Evolutionary conservation across 2,113 vertebrate species (phyloP), one percentile per base, ranked within the genome.

Genomic region (Zingel zingel): DNA sequence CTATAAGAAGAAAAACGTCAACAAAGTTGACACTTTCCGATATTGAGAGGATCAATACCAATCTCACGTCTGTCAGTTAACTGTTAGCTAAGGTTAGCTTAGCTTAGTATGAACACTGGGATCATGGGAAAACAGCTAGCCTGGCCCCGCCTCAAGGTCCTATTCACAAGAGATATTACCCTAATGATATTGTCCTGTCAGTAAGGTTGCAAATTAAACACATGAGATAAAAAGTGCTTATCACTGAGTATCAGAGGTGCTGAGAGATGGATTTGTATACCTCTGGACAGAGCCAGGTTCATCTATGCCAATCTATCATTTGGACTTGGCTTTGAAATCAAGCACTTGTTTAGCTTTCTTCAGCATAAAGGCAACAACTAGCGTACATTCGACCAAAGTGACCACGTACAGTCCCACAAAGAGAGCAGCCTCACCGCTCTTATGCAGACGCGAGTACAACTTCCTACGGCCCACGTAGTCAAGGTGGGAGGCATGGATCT

Each of bases 401-500:
- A 95, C 6, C 23, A 93, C 86, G 51, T 96, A 98, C 27, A 98
- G 86, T 16, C 80, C 87, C 0, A 88, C 93, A 54, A 96, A 96
- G 19, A 95, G n/a, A 2, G 91, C 88, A 0, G 93, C 95, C 47
- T 95, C 91, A 12, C 88, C 81, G 3, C 82, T 85, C 0, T 62
- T 19, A 0, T 98, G 97, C 4, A 98, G 93, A 0, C 85, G 19
- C 0, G 92, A 81, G 47, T 98, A 99, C 72, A 98, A 80, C 67
- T 89, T 15, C 53, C 95, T 83, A 23, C 97, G 93, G 57, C 86
- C 83, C 67, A 94, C 64, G 0, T 96, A 99, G 89, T 99, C 98
- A 13, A 98, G 79, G 7, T 96, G 83, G 65, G 97, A 95, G 0
- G 97, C 97, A 30, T 97, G 95, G 25, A 98, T 96, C 94, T 99